These are phyloP conservation scores for Percopsis omiscomaycus DNA, from an alignment of 2,797 vertebrate genomes.

Conservation along the genomic window DNA sequence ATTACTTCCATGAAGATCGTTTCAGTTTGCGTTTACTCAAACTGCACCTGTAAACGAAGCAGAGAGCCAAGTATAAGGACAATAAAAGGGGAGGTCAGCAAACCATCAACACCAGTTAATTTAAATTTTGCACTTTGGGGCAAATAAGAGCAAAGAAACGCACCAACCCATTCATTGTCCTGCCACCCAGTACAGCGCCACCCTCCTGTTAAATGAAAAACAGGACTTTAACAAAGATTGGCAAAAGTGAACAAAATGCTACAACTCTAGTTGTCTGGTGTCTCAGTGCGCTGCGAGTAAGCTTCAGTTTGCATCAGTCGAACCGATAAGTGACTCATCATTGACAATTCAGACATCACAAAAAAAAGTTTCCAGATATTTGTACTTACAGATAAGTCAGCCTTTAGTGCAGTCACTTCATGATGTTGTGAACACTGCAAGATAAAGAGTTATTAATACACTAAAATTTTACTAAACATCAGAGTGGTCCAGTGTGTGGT, in stretches of 20 bases:
- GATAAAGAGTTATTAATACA: not conserved
- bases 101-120: no score
- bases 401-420: not conserved
- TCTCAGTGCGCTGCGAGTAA: conserved; percentile 83
- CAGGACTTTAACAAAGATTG: not conserved
- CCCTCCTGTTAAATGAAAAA: not conserved
- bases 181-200: not conserved
- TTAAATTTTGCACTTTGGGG: no score
- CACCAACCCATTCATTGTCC: not conserved
- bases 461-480: no score
- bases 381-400: not conserved
- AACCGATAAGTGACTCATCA: conserved; percentile 78
- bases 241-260: not conserved
- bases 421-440: not conserved
- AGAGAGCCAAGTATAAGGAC: no score
- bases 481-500: conserved; percentile 46
- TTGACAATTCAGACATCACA: conserved; percentile 43
- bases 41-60: no score
- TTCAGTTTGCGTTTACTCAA: no score
- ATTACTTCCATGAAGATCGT: no score
- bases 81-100: no score
- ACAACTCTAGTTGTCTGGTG: conserved; percentile 18
- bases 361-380: not conserved
- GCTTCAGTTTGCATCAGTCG: conserved; percentile 75
- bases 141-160: no score